Evolutionary conservation across 2,888 invertebrate genomes (phyloP).

Genomic region (Apamea monoglypha): DNA sequence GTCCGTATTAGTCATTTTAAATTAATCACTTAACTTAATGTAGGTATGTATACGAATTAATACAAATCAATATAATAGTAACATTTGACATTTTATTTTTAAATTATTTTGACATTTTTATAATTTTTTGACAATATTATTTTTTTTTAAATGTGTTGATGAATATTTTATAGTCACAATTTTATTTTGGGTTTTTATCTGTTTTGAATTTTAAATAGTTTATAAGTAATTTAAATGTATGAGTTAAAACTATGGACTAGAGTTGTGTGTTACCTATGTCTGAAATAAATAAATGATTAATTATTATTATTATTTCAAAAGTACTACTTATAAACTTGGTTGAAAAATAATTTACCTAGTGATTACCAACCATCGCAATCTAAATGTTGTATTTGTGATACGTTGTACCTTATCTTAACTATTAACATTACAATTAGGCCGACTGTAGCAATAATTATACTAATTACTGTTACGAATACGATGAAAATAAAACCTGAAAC

Average conservation of each 20-base stretch:
- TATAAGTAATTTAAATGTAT: too few species aligned
- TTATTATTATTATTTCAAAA: background rate
- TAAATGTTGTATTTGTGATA: slow-evolving; percentile 37
- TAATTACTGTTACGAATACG: slow-evolving; percentile 24
- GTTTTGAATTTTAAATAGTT: too few species aligned
- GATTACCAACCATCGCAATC: slow-evolving; percentile 25
- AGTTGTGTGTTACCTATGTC: too few species aligned
- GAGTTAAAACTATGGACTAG: too few species aligned
- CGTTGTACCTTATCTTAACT: slow-evolving; percentile 41
- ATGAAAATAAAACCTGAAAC: slow-evolving; percentile 68
- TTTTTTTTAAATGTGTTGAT: too few species aligned
- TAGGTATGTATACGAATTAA: background rate
- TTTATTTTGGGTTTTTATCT: too few species aligned
- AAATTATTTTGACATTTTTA: too few species aligned
- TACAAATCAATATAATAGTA: background rate
- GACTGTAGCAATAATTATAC: slow-evolving; percentile 44
- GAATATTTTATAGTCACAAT: too few species aligned
- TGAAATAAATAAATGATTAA: too few species aligned
- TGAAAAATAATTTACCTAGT: slow-evolving; percentile 2
- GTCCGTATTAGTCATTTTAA: too few species aligned
- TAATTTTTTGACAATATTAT: too few species aligned
- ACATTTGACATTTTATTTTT: background rate
- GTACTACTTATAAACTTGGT: background rate
- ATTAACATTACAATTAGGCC: slow-evolving; percentile 31
- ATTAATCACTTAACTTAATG: background rate